phyloP scores from a whole-genome alignment of 2,113 vertebrate genomes.

The Albula glossodonta region DNA sequence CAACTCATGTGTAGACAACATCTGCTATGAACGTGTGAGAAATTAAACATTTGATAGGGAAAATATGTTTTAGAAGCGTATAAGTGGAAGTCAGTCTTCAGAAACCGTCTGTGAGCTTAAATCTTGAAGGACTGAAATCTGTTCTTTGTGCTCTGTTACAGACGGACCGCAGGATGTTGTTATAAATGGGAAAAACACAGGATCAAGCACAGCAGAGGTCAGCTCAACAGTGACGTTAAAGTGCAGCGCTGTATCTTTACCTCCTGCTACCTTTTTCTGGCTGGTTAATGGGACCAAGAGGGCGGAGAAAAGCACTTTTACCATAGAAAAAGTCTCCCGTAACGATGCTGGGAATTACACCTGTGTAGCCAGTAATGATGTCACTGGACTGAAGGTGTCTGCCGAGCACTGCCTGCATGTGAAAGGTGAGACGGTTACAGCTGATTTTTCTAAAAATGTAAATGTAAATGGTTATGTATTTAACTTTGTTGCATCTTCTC shows the following conservation, averaged over 20 bases:
- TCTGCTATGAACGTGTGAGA: too few species aligned
- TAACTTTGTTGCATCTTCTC: too few species aligned
- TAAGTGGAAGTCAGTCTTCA: background rate
- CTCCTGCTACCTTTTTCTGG: background rate
- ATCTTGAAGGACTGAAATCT: background rate
- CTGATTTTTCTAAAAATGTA: too few species aligned
- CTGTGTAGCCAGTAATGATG: background rate
- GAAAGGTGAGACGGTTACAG: background rate
- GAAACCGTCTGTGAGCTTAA: background rate
- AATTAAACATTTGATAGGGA: too few species aligned
- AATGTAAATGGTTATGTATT: too few species aligned
- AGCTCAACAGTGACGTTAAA: conserved; percentile 46
- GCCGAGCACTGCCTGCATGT: background rate
- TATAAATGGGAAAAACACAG: conserved; percentile 30
- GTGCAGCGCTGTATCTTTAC: conserved; percentile 46
- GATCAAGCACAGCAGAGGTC: conserved; percentile 15
- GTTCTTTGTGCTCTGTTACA: conserved; percentile 29
- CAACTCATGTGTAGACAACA: too few species aligned
- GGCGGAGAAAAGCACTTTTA: background rate
- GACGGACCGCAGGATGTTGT: conserved; percentile 57
- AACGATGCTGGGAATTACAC: background rate
- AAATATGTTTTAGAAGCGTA: too few species aligned
- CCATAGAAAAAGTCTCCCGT: background rate
- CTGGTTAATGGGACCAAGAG: background rate
- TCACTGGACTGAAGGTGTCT: background rate